A percentile compares a stretch with the other conserved stretches of the same genome.
phyloP scores from a whole-genome alignment of 2,113 vertebrate genomes.

The Chitala chitala region DNA sequence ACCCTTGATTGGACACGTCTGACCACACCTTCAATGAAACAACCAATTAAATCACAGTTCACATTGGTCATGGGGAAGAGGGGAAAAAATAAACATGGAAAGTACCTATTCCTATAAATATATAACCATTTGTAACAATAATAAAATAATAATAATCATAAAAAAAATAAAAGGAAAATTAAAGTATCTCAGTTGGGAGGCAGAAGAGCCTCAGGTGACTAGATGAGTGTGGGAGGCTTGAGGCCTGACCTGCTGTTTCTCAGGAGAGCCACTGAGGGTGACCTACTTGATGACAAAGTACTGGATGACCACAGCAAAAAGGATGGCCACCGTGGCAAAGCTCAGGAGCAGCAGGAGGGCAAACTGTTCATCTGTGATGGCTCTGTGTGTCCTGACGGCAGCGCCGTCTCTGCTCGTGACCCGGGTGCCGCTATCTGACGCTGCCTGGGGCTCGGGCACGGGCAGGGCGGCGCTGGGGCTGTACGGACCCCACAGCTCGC shows the following conservation, averaged over 20 bases:
- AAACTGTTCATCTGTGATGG: conserved; percentile 56
- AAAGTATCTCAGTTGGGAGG: conserved; percentile 17
- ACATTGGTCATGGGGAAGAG: conserved; percentile 25
- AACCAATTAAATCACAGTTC: conserved; percentile 32
- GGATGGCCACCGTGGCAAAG: conserved; percentile 60
- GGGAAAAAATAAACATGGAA: conserved; percentile 17
- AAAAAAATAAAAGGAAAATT: conserved; percentile 19
- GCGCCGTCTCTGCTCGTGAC: neutral
- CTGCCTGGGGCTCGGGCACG: conserved; percentile 45
- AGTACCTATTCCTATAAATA: conserved; percentile 40
- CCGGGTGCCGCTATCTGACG: neutral
- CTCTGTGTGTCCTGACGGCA: conserved; percentile 41
- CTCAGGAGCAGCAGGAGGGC: conserved; percentile 58
- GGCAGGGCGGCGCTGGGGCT: conserved; percentile 60
- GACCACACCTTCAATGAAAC: neutral
- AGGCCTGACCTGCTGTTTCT: neutral
- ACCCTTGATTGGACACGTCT: neutral
- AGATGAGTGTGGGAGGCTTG: conserved; percentile 21
- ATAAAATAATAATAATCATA: conserved; percentile 29
- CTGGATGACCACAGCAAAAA: conserved; percentile 67
- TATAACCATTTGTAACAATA: conserved; percentile 22
- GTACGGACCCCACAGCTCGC: conserved; percentile 62
- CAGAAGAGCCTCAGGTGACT: conserved; percentile 20
- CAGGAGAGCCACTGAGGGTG: neutral
- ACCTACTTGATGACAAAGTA: conserved; percentile 67